These are phyloP conservation scores for Caenorhabditis plicata DNA, from an alignment of 2,888 invertebrate genomes.

Conservation along the genomic window DNA sequence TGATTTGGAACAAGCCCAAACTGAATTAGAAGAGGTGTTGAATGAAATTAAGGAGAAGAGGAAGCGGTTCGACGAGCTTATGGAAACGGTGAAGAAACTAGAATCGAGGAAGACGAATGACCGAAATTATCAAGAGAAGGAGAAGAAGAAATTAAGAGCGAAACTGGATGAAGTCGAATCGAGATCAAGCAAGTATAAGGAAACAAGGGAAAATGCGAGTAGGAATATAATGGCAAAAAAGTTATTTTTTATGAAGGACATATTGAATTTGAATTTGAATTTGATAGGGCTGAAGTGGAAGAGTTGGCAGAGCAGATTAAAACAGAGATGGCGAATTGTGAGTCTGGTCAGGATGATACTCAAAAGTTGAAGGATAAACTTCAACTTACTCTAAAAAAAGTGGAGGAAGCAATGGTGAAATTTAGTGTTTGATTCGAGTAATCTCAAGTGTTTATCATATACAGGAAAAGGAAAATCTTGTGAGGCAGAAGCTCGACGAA, in stretches of 20 bases:
- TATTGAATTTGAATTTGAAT: too few species aligned
- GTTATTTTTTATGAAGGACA: too few species aligned
- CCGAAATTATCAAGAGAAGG: slow-evolving; percentile 36
- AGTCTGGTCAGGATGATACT: slow-evolving; percentile 3
- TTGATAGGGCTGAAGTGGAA: slow-evolving; percentile 11
- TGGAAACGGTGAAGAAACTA: slow-evolving; percentile 23
- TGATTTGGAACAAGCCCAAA: slow-evolving; percentile 23
- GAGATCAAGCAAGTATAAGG: slow-evolving; percentile 5
- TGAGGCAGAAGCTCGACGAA: slow-evolving; percentile 26
- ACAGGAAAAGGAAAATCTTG: slow-evolving; percentile 23
- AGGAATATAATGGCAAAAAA: slow-evolving; percentile 4
- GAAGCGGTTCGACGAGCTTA: slow-evolving; percentile 13
- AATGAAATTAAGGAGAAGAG: slow-evolving; percentile 1
- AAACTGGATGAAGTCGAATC: slow-evolving; percentile 15
- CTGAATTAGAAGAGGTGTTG: slow-evolving; percentile 3
- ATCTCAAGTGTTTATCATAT: background rate
- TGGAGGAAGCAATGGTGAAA: slow-evolving; percentile 1
- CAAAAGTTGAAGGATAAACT: slow-evolving; percentile 7
- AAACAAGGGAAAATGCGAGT: slow-evolving; percentile 8
- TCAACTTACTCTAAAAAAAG: slow-evolving; percentile 4
- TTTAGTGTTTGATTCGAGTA: background rate
- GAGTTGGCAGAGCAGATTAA: slow-evolving; percentile 4
- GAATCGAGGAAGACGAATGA: slow-evolving; percentile 47
- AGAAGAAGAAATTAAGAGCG: slow-evolving; percentile 22
- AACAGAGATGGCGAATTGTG: background rate